Conservation (phyloP, 92 coral and sea anemone genomes). For the Phenganax marumi region DNA sequence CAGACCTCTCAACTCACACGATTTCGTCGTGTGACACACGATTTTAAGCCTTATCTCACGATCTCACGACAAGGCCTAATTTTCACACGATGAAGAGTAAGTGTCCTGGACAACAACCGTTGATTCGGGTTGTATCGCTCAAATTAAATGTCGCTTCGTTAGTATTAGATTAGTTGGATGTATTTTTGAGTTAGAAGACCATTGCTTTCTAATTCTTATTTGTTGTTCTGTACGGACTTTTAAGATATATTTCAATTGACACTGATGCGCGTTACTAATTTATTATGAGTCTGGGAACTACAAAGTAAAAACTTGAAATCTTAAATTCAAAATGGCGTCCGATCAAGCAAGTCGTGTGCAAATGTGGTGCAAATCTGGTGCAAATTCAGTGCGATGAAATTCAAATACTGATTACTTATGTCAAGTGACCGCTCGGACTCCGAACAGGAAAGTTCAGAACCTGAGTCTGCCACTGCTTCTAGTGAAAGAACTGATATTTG, state of each 20-base stretch:
- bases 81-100: neutral
- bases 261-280: neutral
- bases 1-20: constrained; percentile 1
- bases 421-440: neutral
- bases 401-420: neutral
- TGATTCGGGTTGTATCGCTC: no score
- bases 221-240: no score
- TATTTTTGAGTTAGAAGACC: no score
- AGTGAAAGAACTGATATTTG: constrained; percentile 27
- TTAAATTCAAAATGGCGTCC: constrained; percentile 11
- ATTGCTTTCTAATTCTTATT: no score
- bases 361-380: neutral
- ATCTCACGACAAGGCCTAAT: neutral
- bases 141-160: no score
- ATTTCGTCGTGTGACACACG: neutral
- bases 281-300: constrained; percentile 13
- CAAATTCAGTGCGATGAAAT: neutral
- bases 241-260: no score
- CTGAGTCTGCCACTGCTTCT: neutral
- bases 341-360: no score
- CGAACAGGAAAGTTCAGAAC: constrained; percentile 1
- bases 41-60: neutral
- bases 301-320: no score
- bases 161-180: no score
- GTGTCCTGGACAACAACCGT: no score